Conservation (phyloP, 2,113 vertebrate genomes). For the Bungarus multicinctus region DNA sequence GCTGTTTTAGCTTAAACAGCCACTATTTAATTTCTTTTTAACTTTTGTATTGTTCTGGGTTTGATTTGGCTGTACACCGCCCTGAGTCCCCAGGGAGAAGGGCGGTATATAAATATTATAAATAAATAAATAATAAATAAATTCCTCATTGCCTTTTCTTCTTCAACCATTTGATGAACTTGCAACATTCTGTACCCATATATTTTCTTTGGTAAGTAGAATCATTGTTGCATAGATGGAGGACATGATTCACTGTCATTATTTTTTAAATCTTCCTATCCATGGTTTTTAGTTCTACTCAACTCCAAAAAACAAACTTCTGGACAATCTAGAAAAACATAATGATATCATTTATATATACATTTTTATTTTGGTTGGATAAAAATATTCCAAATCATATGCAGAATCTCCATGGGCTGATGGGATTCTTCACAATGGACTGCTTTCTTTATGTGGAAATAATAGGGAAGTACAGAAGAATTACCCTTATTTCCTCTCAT, state of each 20-base stretch:
- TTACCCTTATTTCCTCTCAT: neutral
- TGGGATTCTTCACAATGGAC: neutral
- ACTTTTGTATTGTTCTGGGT: too few species aligned
- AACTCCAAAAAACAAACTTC: neutral
- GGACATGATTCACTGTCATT: neutral
- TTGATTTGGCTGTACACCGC: too few species aligned
- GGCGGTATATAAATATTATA: too few species aligned
- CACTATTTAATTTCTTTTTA: too few species aligned
- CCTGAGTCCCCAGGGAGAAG: too few species aligned
- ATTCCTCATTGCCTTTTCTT: neutral
- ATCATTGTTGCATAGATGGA: neutral
- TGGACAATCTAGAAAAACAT: neutral
- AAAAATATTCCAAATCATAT: neutral
- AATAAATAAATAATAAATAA: too few species aligned
- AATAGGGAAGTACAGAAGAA: neutral
- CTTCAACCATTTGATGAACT: neutral
- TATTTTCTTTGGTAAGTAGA: neutral
- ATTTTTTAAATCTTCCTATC: neutral
- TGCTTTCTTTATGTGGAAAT: neutral
- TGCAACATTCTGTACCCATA: neutral
- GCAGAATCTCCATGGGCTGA: neutral
- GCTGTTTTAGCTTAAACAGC: too few species aligned
- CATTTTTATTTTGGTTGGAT: neutral
- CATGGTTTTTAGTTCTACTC: neutral
- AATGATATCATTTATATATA: neutral